Evolutionary conservation across 2,888 invertebrate genomes (phyloP), one percentile per base, ranked within the genome.

Genomic region (Trypoxylon attenuatum): DNA sequence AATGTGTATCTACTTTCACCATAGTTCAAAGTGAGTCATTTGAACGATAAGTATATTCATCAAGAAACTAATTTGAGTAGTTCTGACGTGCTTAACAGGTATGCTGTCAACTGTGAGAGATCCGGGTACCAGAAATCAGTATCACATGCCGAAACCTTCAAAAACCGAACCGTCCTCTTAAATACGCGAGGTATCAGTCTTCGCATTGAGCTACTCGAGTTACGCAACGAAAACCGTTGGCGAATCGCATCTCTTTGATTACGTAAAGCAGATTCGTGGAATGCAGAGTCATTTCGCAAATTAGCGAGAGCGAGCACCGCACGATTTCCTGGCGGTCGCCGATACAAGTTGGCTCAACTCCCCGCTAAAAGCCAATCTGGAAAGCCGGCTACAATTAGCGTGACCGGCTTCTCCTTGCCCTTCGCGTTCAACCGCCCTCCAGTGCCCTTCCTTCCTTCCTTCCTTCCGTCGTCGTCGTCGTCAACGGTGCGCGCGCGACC

Each of bases 311-410:
- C 4, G 18, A 25, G 16, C 21, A 27, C 49, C 38, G 51, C 50
- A 55, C 61, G 68, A 69, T 69, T 69, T 66, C 71, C 67, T 52
- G 67, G 43, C 66, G 33, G 4, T 33, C 33, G 13, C 33, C 13
- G 58, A 70, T 67, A 61, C 71, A 71, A 71, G 71, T 71, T 71
- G 62, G 21, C 60, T 61, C 66, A 79, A 80, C 76, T 82, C 73
- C 65, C 68, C 71, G 77, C 80, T 82, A 79, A 80, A 79, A 81
- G 81, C 79, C 79, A 82, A 82, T 82, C 76, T 71, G 59, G 73
- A 33, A 13, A 71, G 71, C 63, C 72, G 76, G 76, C 79, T 74
- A 73, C 82, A 80, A 83, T 82, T 82, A 82, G 82, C 76, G 82
- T 79, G 82, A 78, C 79, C 78, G 73, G 73, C 73, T 33, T 13